Percentiles rank a stretch among this genome's conserved stretches.
Conservation (phyloP, 2,888 invertebrate genomes). For the Sympetrum striolatum region DNA sequence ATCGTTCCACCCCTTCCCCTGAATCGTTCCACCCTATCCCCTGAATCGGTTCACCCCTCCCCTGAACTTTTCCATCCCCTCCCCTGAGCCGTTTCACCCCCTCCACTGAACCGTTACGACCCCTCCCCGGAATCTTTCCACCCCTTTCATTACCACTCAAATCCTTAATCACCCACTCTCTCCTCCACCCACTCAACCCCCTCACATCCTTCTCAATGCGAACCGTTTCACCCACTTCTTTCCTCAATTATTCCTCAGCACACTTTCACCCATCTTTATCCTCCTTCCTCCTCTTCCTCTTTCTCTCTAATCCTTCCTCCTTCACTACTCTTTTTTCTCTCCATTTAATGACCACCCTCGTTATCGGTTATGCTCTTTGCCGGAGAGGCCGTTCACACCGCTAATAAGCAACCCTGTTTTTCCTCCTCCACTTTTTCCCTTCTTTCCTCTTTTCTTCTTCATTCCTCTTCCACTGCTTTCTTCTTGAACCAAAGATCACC, state of each 20-base stretch:
- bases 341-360: constrained; percentile 31
- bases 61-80: no score
- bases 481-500: no score
- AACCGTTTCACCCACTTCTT: not conserved
- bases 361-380: constrained; percentile 24
- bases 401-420: constrained; percentile 15
- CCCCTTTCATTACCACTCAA: not conserved
- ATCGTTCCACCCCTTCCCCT: no score
- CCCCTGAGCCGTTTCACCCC: no score
- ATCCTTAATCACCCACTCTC: not conserved
- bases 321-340: not conserved
- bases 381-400: constrained; percentile 28
- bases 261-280: not conserved
- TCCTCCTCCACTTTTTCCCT: not conserved
- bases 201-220: not conserved
- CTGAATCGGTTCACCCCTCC: no score
- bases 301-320: not conserved
- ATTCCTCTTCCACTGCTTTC: no score
- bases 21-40: no score
- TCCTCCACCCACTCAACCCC: not conserved
- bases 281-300: not conserved
- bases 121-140: no score
- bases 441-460: not conserved
- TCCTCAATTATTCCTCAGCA: not conserved
- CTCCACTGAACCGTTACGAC: not conserved